Evolutionary conservation across 2,888 invertebrate species (phyloP), one percentile per base, ranked within the genome.

Genomic region (Brachyptera risi): DNA sequence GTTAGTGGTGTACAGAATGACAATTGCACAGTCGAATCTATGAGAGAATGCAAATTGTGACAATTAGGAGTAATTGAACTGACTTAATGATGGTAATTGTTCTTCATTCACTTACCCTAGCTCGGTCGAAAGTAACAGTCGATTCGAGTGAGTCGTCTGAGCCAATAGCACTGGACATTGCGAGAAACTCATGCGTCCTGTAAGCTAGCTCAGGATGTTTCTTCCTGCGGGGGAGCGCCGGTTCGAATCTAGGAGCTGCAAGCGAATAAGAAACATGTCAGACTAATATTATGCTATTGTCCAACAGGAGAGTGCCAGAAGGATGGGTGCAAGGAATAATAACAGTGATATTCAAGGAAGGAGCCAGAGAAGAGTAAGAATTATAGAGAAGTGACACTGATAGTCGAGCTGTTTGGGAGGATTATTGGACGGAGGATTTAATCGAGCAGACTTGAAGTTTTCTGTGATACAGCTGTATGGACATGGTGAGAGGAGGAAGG

Each of bases 151-250:
- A 79, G 65, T 79, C 80, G 69, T 85, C 84, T 68, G 82, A 80
- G 62, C 75, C 75, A 35, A 77, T 77, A 37, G 79, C 80, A 69
- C 83, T 84, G 71, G 86, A 85, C 73, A 79, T 75, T 69, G 76
- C 77, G 68, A 91, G 85, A 71, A 90, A 83, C 75, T 90, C 90
- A 79, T 91, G 90, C 72, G 89, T 87, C 77, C 87, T 87, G 82
- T 92, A 91, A 70, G 92, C 91, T 73, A 91, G 82, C 69, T 91
- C 91, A 51, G 92, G 92, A 75, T 90, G 90, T 80, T 92, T 92
- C 83, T 91, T 92, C 75, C 91, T 85, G 68, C 92, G 83, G 67
- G 91, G 91, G 79, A 92, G 83, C 66, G 90, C 88, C 68, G 91
- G 91, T 77, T 92, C 92, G 56, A 67, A 65, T 42, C 65, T 65